phyloP scores from a whole-genome alignment of 30 jellyfish, hydroid and myxozoan genomes.

The Hydra vulgaris region DNA sequence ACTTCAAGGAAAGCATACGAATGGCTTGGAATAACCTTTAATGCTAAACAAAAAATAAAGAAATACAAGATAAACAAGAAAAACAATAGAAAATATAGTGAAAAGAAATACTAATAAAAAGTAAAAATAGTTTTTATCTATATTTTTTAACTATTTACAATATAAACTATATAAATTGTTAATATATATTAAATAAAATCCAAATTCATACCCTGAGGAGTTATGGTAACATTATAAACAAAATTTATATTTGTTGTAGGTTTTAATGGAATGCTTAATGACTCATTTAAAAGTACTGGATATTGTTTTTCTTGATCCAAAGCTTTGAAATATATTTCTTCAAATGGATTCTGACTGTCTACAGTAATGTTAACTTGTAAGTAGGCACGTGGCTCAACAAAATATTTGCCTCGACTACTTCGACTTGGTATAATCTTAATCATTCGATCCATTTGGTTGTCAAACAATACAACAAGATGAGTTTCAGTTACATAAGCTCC shows the following conservation, averaged over 20 bases:
- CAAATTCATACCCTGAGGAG: slow-evolving; percentile 98
- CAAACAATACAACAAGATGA: slow-evolving; percentile 69
- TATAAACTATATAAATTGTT: too few species aligned
- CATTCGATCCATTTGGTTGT: slow-evolving; percentile 81
- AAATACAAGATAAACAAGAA: neutral
- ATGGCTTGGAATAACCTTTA: slow-evolving; percentile 85
- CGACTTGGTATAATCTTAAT: slow-evolving; percentile 73
- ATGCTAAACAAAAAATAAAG: slow-evolving; percentile 33
- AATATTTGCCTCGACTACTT: slow-evolving; percentile 92
- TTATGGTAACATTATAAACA: slow-evolving; percentile 39
- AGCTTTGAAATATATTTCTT: slow-evolving; percentile 70
- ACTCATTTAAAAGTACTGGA: slow-evolving; percentile 46
- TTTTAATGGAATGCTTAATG: slow-evolving; percentile 30
- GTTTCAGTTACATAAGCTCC: slow-evolving; percentile 35
- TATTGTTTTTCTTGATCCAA: slow-evolving; percentile 59
- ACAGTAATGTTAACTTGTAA: slow-evolving; percentile 81
- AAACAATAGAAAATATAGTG: neutral
- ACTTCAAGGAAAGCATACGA: slow-evolving; percentile 86
- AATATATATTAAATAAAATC: too few species aligned
- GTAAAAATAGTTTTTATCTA: neutral
- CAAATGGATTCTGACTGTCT: slow-evolving; percentile 89
- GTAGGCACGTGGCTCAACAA: slow-evolving; percentile 82
- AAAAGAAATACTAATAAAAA: neutral
- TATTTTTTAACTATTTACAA: too few species aligned
- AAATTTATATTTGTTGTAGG: slow-evolving; percentile 43